These are phyloP conservation scores for Nycticorax nycticorax DNA, from an alignment of 2,113 vertebrate species.

Conservation along the genomic window DNA sequence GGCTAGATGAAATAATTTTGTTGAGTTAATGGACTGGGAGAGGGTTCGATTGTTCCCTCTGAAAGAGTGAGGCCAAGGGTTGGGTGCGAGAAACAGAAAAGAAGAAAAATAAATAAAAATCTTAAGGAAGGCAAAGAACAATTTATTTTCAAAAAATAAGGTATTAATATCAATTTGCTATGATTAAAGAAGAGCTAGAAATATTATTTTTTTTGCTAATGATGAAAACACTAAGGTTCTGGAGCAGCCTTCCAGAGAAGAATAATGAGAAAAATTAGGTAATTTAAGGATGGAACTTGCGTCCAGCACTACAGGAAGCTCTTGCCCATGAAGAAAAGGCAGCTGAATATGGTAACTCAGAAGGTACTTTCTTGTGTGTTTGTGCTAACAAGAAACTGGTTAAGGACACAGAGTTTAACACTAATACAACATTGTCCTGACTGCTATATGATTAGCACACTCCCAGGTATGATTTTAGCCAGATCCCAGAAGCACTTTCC, in stretches of 20 bases:
- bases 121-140: not conserved
- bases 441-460: not conserved
- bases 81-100: not conserved
- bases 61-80: not conserved
- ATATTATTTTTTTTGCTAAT: not conserved
- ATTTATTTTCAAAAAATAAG: accelerated
- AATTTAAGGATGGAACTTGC: not conserved
- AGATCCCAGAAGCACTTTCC: not conserved
- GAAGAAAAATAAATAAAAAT: not conserved
- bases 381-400: not conserved
- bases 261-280: not conserved
- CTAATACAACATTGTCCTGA: not conserved
- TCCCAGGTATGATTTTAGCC: not conserved
- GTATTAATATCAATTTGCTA: not conserved
- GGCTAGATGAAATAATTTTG: accelerated
- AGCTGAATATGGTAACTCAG: accelerated
- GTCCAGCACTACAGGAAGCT: not conserved
- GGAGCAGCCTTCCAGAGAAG: not conserved
- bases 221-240: not conserved
- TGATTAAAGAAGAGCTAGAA: not conserved
- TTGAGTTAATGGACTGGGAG: not conserved
- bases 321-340: not conserved
- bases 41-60: not conserved
- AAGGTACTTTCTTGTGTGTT: not conserved
- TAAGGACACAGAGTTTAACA: not conserved